Evolutionary conservation across 2,113 vertebrate genomes (phyloP), one percentile per base, ranked within the genome.

Genomic region (Oncorhynchus clarkii): DNA sequence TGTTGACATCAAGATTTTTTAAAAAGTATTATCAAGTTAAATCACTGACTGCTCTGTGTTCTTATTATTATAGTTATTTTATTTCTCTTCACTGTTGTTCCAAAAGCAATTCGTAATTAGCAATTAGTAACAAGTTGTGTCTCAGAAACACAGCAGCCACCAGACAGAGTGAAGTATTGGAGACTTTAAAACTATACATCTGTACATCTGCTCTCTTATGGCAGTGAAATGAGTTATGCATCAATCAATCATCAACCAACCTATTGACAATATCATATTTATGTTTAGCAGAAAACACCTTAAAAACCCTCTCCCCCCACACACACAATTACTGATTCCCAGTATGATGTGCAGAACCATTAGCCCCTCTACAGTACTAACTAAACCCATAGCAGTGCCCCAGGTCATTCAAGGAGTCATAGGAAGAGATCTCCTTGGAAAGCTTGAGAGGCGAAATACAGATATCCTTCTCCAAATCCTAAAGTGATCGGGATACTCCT

Each of bases 401-500:
- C 60, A 74, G 81, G 72, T 76, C 39, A 1, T 39, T 67, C 54
- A 24, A 24, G 70, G 78, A 74, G 67, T 75, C 29, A 22, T 39
- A 39, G 39, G 8, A 9, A 45, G 78, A 78, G 54, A 71, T 78
- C 81, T 78, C 48, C 67, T 74, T 64, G 78, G 79, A 85, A 75
- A 82, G 88, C 82, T 86, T 88, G 85, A 71, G 57, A 29, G 75
- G 14, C 68, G 70, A 84, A 84, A 86, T 77, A 76, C 66, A 88
- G 83, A 87, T 84, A 85, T 82, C 76, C 81, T 71, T 75, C 66
- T 79, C 72, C 76, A 88, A 87, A 88, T 87, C 87, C 83, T 77
- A 70, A 83, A 85, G 80, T 70, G 86, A 84, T 67, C 79, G 81
- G 86, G 85, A 75, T 84, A 85, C 88, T 86, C 86, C 78, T 11